A percentile compares a stretch with the other conserved stretches of the same genome.
Conservation (phyloP, 2,113 vertebrate species). For the Bufo bufo region DNA sequence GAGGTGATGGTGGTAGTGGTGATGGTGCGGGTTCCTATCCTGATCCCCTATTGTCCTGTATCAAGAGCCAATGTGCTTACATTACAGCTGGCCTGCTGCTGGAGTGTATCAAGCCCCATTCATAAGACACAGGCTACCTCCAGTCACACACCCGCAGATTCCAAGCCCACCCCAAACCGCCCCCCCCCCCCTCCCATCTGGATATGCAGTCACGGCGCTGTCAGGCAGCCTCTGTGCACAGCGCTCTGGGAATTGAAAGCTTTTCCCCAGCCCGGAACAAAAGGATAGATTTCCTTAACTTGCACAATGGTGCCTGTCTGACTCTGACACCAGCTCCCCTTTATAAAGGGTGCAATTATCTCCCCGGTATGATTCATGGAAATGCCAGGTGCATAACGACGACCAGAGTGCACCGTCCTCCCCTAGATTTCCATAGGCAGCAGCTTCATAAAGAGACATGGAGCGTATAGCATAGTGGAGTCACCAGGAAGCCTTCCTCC, state of each 20-base stretch:
- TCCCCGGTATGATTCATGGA: constrained; percentile 18
- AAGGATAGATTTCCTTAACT: constrained; percentile 23
- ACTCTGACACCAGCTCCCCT: constrained; percentile 6
- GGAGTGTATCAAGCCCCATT: constrained; percentile 26
- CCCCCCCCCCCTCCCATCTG: constrained; percentile 37
- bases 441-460: not conserved
- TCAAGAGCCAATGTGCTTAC: not conserved
- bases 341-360: constrained; percentile 23
- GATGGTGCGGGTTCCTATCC: not conserved
- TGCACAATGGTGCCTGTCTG: constrained; percentile 24
- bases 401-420: not conserved
- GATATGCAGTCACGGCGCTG: constrained; percentile 16
- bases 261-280: constrained; percentile 20
- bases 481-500: not conserved
- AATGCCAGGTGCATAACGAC: constrained; percentile 16
- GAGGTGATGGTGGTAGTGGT: not conserved
- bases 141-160: constrained; percentile 34
- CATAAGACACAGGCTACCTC: constrained; percentile 38
- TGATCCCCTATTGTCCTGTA: constrained; percentile 14
- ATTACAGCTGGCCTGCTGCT: constrained; percentile 8
- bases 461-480: not conserved
- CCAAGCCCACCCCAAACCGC: constrained; percentile 41
- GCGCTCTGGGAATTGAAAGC: constrained; percentile 28
- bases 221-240: constrained; percentile 14
- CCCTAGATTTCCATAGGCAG: not conserved